Evolutionary conservation across 2,888 invertebrate genomes (phyloP).

Genomic region (Drosophila koepferae): DNA sequence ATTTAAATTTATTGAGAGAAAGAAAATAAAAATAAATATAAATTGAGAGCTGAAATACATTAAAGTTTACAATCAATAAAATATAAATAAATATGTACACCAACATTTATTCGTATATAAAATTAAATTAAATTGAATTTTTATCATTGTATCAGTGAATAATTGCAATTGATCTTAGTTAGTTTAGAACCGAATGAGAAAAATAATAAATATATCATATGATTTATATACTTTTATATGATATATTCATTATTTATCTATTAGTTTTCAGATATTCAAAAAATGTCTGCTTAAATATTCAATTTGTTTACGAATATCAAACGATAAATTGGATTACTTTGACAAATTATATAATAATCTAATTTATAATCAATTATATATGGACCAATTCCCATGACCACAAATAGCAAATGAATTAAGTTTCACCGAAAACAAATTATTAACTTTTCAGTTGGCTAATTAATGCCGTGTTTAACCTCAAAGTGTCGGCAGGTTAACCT

Average conservation of each 20-base stretch:
- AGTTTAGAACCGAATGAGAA: no score
- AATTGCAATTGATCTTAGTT: no score
- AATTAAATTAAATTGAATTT: neutral
- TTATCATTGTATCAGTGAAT: neutral
- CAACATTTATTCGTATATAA: neutral
- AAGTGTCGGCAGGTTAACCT: conserved; percentile 3
- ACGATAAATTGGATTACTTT: neutral
- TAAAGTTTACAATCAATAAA: neutral
- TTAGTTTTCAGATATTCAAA: neutral
- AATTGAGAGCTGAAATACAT: no score
- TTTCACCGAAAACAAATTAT: neutral
- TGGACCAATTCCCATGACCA: neutral
- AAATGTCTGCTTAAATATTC: neutral
- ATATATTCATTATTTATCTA: no score
- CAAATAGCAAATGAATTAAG: neutral
- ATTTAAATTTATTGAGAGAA: neutral
- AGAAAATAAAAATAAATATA: neutral
- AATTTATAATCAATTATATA: neutral
- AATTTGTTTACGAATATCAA: neutral
- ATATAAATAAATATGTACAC: neutral
- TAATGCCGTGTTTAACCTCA: conserved; percentile 1
- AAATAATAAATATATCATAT: no score
- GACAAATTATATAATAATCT: neutral
- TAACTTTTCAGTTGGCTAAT: conserved; percentile 5
- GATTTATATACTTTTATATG: no score